A percentile compares a stretch with the other conserved stretches of the same genome.
These are phyloP conservation scores for Drosophila ficusphila DNA, from an alignment of 1,140 invertebrate species.

Conservation along the genomic window DNA sequence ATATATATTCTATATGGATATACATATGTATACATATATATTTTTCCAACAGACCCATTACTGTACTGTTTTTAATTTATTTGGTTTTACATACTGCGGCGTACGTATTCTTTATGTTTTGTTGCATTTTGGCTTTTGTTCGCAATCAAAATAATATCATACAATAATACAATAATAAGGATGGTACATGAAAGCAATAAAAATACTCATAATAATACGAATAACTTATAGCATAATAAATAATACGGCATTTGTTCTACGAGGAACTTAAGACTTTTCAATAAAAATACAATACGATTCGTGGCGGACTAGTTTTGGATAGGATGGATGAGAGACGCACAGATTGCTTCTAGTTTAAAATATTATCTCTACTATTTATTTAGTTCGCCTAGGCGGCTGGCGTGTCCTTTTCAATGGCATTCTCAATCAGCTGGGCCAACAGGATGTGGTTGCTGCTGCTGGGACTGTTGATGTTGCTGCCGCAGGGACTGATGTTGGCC, in stretches of 20 bases:
- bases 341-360: neutral
- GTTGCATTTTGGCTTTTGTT: constrained; percentile 41
- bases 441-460: constrained; percentile 20
- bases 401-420: constrained; percentile 38
- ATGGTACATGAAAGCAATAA: constrained; percentile 34
- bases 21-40: constrained; percentile 38
- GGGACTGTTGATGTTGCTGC: constrained; percentile 41
- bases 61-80: constrained; percentile 23
- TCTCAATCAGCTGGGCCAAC: constrained; percentile 34
- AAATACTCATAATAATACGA: constrained; percentile 34
- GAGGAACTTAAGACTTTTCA: constrained; percentile 15
- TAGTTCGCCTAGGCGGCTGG: constrained; percentile 12
- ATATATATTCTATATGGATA: constrained; percentile 48
- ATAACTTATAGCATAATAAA: constrained; percentile 45
- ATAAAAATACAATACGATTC: constrained; percentile 31
- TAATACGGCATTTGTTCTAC: constrained; percentile 49
- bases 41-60: constrained; percentile 15
- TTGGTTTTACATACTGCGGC: neutral
- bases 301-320: constrained; percentile 19
- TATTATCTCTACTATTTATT: no score
- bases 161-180: constrained; percentile 23
- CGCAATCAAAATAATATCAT: constrained; percentile 42
- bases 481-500: constrained; percentile 39
- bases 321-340: constrained; percentile 5
- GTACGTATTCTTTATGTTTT: constrained; percentile 30